A percentile compares a stretch with the other conserved stretches of the same genome.
These are phyloP conservation scores for Drosophila bifasciata DNA, from an alignment of 1,140 invertebrate genomes.

Conservation along the genomic window DNA sequence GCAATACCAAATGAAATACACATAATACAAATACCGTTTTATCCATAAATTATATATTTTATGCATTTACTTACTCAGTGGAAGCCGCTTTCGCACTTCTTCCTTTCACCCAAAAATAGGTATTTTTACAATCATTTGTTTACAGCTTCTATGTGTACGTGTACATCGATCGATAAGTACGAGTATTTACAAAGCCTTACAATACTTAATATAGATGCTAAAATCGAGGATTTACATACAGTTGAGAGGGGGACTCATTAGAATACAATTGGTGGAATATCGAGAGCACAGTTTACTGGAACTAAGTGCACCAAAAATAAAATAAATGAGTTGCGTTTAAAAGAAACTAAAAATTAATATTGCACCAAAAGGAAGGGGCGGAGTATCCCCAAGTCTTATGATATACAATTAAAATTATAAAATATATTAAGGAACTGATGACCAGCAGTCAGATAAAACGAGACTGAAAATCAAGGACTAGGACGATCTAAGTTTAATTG, in stretches of 20 bases:
- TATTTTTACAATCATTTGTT: slow-evolving; percentile 9
- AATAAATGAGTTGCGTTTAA: too few relatives aligned
- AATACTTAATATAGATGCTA: slow-evolving; percentile 14
- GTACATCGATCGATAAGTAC: slow-evolving; percentile 26
- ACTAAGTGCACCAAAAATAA: too few relatives aligned
- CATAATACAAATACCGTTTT: slow-evolving; percentile 9
- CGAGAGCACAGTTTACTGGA: too few relatives aligned
- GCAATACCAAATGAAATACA: slow-evolving; percentile 45
- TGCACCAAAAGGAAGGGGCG: slow-evolving; percentile 28
- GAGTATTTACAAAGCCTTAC: slow-evolving; percentile 42
- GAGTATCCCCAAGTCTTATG: not conserved
- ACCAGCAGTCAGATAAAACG: slow-evolving; percentile 12
- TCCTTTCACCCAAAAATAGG: slow-evolving; percentile 45
- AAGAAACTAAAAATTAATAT: slow-evolving; percentile 27
- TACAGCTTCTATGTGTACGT: slow-evolving; percentile 19
- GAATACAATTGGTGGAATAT: too few relatives aligned
- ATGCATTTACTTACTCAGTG: slow-evolving; percentile 53
- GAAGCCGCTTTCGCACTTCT: slow-evolving; percentile 32
- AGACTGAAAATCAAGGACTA: slow-evolving; percentile 40
- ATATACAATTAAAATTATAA: slow-evolving; percentile 4
- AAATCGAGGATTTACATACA: too few relatives aligned
- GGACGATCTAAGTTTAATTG: slow-evolving; percentile 28
- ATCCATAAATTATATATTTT: slow-evolving; percentile 53
- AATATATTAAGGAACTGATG: slow-evolving; percentile 36
- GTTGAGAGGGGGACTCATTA: too few relatives aligned